These are phyloP conservation scores for Kryptolebias ocellatus DNA, from an alignment of 2,797 vertebrate genomes.

Conservation along the genomic window DNA sequence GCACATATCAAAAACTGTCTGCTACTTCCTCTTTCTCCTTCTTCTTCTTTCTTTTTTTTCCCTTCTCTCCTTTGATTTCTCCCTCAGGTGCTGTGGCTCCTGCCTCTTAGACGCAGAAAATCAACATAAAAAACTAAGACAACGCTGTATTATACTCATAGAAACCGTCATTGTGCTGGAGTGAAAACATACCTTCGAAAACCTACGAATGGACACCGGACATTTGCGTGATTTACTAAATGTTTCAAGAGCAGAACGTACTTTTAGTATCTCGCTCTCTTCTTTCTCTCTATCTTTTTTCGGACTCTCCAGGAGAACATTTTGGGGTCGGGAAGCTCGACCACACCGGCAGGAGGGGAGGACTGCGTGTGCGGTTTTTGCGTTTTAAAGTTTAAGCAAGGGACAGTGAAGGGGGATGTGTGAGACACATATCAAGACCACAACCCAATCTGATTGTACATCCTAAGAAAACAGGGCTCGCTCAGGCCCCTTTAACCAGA, in stretches of 20 bases:
- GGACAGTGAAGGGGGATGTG: constrained; percentile 18
- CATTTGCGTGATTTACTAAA: constrained; percentile 61
- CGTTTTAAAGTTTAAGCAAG: constrained; percentile 1
- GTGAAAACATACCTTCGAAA: constrained; percentile 56
- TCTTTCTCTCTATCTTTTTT: constrained; percentile 44
- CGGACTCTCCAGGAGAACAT: constrained; percentile 35
- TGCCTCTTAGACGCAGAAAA: constrained; percentile 60
- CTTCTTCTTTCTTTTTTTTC: constrained; percentile 52
- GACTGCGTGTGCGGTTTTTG: constrained; percentile 16
- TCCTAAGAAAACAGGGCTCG: constrained; percentile 42
- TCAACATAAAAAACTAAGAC: constrained; percentile 33
- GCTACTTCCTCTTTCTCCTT: constrained; percentile 16
- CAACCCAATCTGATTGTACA: constrained; percentile 68
- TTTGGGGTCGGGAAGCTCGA: constrained; percentile 34
- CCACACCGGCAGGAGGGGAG: constrained; percentile 28
- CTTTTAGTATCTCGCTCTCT: constrained; percentile 60
- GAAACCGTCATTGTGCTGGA: constrained; percentile 54
- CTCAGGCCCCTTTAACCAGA: constrained; percentile 37
- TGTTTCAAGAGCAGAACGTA: constrained; percentile 48
- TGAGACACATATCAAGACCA: constrained; percentile 64
- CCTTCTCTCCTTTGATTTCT: constrained; percentile 19
- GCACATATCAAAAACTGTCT: constrained; percentile 63
- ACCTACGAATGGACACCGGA: constrained; percentile 48
- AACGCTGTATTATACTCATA: constrained; percentile 70
- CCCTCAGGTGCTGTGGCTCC: constrained; percentile 76